Evolutionary conservation across 2,113 vertebrate genomes (phyloP), one percentile per base, ranked within the genome.

Genomic region (Lophochroa leadbeateri): DNA sequence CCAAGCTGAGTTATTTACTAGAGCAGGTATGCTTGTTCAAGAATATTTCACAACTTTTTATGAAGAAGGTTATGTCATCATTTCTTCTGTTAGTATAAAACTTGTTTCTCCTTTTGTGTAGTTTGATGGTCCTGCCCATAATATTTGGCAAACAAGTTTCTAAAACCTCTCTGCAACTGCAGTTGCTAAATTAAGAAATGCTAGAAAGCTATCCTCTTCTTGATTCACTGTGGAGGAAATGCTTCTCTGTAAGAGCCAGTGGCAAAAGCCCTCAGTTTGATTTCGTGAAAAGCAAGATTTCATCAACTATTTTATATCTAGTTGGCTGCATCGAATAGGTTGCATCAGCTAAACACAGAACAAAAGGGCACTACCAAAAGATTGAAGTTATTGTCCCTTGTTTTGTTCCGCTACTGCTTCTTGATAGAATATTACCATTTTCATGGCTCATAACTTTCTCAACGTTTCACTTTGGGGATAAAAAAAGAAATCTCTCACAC

Each of bases 1-100:
- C 76, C 43, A 91, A 83, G 53, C 52, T 33, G 49, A 79, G 44
- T 90, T 94, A 93, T 91, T 96, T 97, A 90, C 88, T 86, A n/a
- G 33, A 92, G 25, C 15, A 77, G 41, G 31, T 86, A 63, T 90
- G 61, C 43, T 78, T 75, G 57, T n/a, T 93, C 47, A 79, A 76
- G 68, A 78, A 41, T 71, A 39, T 92, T 96, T 86, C 82, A 90
- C 55, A 90, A 86, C 64, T 83, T 93, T 82, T 78, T 68, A 28
- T 55, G 60, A 77, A 80, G 53, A 72, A 86, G 37, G 17, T 74
- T 93, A 78, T 80, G 37, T 75, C 47, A 82, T 76, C 4, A 3
- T 86, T 25, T 87, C 37, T 88, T 86, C 55, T 68, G 9, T 86
- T 92, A 55, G 25, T 83, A 93, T 44, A 86, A 88, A 86, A 57